Percentiles rank a stretch among this genome's conserved stretches.
phyloP scores from a whole-genome alignment of 2,888 invertebrate species.

The Exocentrus adspersus region DNA sequence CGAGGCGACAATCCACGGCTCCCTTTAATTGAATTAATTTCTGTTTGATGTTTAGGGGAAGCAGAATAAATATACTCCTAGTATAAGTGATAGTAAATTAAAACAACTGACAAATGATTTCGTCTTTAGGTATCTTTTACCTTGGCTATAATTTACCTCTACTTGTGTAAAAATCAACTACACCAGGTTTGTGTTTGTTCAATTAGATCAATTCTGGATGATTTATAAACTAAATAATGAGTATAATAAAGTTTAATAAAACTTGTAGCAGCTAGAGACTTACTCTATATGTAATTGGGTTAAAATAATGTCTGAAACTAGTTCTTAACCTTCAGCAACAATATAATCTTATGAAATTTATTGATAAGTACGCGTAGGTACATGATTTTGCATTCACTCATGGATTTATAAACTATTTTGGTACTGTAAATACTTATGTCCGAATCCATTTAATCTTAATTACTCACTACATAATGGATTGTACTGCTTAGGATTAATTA shows the following conservation, averaged over 20 bases:
- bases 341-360: slow-evolving; percentile 8
- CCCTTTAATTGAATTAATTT: background rate
- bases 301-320: slow-evolving; percentile 6
- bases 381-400: background rate
- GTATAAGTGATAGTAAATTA: too few relatives aligned
- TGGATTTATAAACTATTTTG: slow-evolving; percentile 8
- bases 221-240: too few relatives aligned
- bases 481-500: slow-evolving; percentile 6
- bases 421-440: slow-evolving; percentile 28
- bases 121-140: too few relatives aligned
- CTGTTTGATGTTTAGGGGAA: background rate
- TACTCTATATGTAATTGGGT: slow-evolving; percentile 8
- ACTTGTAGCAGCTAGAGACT: too few relatives aligned
- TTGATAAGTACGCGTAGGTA: background rate
- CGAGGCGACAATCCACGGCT: background rate
- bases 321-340: slow-evolving; percentile 3
- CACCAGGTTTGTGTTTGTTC: too few relatives aligned
- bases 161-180: too few relatives aligned
- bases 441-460: slow-evolving; percentile 21
- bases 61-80: too few relatives aligned
- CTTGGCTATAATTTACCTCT: too few relatives aligned
- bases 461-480: background rate
- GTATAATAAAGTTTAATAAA: too few relatives aligned
- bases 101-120: too few relatives aligned
- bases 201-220: too few relatives aligned